A percentile compares a stretch with the other conserved stretches of the same genome.
phyloP scores from a whole-genome alignment of 2,113 vertebrate genomes.

The Odocoileus hemionus region DNA sequence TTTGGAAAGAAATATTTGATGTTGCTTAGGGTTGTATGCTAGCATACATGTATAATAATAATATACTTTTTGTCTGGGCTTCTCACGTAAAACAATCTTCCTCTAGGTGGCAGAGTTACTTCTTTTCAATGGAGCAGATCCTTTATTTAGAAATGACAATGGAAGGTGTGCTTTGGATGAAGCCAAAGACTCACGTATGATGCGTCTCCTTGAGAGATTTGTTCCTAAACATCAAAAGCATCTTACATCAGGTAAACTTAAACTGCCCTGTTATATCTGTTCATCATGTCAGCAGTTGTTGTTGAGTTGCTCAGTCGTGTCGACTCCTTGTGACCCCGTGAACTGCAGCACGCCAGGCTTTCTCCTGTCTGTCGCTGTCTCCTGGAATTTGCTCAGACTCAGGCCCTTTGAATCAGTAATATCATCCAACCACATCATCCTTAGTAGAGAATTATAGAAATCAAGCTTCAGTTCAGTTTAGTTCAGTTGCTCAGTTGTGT shows the following conservation, averaged over 20 bases:
- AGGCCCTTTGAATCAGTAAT: background rate
- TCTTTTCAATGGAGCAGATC: constrained; percentile 79
- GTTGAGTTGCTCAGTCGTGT: background rate
- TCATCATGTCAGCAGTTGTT: background rate
- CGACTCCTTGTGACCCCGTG: background rate
- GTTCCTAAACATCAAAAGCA: background rate
- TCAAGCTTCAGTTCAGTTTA: background rate
- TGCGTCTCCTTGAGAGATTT: constrained; percentile 72
- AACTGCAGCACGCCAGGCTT: background rate
- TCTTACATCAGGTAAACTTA: constrained; percentile 71
- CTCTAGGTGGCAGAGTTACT: constrained; percentile 78
- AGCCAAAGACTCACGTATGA: constrained; percentile 61
- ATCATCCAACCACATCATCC: background rate
- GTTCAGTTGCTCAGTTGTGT: no score
- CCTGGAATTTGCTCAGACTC: background rate
- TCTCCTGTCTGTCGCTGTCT: background rate
- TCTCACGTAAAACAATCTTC: constrained; percentile 27
- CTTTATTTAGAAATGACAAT: constrained; percentile 71
- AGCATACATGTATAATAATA: background rate
- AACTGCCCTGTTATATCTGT: background rate
- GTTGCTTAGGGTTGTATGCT: background rate
- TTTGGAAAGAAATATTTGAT: background rate
- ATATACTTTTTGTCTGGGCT: background rate
- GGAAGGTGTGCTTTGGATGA: constrained; percentile 79
- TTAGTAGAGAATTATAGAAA: constrained; percentile 4